These are phyloP conservation scores for Plotosus lineatus DNA, from an alignment of 2,113 vertebrate species.

Conservation along the genomic window DNA sequence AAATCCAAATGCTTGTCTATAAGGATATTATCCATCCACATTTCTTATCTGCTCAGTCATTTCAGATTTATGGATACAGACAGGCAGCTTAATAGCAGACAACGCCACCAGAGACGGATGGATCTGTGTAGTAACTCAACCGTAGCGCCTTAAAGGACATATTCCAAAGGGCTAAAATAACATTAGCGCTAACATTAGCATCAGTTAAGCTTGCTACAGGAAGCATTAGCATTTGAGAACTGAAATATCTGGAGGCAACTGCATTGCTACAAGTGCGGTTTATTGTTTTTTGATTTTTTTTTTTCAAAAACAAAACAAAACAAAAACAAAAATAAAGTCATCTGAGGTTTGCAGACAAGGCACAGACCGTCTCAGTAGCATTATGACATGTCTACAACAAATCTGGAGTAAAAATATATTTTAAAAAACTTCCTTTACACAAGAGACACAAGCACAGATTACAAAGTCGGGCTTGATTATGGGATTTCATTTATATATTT, in stretches of 20 bases:
- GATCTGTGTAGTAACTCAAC: conserved; percentile 47
- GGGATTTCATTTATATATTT: background rate
- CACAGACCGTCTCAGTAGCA: background rate
- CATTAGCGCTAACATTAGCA: conserved; percentile 46
- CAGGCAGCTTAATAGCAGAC: conserved; percentile 47
- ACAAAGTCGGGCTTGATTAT: background rate
- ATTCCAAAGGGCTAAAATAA: conserved; percentile 26
- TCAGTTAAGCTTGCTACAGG: conserved; percentile 35
- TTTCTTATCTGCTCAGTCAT: conserved; percentile 41
- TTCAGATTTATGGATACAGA: conserved; percentile 46
- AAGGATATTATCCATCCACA: conserved; percentile 32
- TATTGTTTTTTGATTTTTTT: conserved; percentile 13
- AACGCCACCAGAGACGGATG: conserved; percentile 30
- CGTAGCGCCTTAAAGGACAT: conserved; percentile 35
- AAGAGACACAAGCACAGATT: background rate
- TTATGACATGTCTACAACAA: background rate
- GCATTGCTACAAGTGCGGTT: conserved; percentile 25
- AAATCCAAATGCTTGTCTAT: conserved; percentile 32
- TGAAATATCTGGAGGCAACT: conserved; percentile 35
- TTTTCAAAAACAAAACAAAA: too few relatives aligned
- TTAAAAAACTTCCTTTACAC: background rate
- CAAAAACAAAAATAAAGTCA: conserved; percentile 32
- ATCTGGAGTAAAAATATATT: background rate
- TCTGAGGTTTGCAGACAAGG: conserved; percentile 18
- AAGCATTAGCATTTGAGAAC: conserved; percentile 38